These are phyloP conservation scores for Bettongia penicillata DNA, from an alignment of 2,113 vertebrate genomes.

Conservation along the genomic window DNA sequence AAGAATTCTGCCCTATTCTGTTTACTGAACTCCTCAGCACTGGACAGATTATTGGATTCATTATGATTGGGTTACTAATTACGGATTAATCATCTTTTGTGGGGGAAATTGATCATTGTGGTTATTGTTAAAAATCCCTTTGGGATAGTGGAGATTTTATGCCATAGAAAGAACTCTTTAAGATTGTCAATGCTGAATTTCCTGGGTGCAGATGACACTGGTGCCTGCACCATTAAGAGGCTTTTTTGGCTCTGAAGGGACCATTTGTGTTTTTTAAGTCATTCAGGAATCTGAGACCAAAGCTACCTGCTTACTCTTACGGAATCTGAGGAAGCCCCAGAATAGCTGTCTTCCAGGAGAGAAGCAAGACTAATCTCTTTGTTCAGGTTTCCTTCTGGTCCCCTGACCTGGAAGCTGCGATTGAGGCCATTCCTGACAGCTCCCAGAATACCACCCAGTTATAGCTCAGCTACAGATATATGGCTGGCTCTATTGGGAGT, in stretches of 20 bases:
- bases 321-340: slow-evolving; percentile 73
- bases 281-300: slow-evolving; percentile 71
- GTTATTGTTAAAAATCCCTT: slow-evolving; percentile 53
- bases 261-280: slow-evolving; percentile 74
- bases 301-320: slow-evolving; percentile 50
- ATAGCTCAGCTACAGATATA: not conserved
- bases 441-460: not conserved
- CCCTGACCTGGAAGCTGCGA: not conserved
- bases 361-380: slow-evolving; percentile 39
- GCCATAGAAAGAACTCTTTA: slow-evolving; percentile 47
- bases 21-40: slow-evolving; percentile 14
- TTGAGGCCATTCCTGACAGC: not conserved
- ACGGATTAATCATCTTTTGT: slow-evolving; percentile 33
- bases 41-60: slow-evolving; percentile 11
- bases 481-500: not conserved
- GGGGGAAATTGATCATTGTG: not conserved
- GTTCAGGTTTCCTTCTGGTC: slow-evolving; percentile 26
- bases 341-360: slow-evolving; percentile 70
- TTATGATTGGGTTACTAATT: not conserved
- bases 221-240: slow-evolving; percentile 47
- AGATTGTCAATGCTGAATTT: slow-evolving; percentile 54
- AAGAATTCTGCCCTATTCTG: slow-evolving; percentile 11
- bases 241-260: slow-evolving; percentile 57
- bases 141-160: not conserved
- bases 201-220: slow-evolving; percentile 31